A percentile compares a stretch with the other conserved stretches of the same genome.
These are phyloP conservation scores for Dromius quadrimaculatus DNA, from an alignment of 2,888 invertebrate species.

Conservation along the genomic window DNA sequence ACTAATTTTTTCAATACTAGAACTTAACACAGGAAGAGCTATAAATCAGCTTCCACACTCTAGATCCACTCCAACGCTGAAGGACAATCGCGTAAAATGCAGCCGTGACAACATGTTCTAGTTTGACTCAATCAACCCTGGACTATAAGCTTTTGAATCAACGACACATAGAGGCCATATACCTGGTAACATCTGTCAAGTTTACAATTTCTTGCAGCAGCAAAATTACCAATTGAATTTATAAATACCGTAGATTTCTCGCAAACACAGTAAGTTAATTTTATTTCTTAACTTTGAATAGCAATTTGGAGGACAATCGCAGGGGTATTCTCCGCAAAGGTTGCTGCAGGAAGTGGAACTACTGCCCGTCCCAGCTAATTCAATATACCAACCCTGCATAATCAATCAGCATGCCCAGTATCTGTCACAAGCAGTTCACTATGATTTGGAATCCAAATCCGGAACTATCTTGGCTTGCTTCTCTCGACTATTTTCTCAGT, in stretches of 20 bases:
- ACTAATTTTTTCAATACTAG: too few relatives aligned
- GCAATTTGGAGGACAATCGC: constrained; percentile 30
- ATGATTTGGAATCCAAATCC: constrained; percentile 24
- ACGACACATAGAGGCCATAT: too few relatives aligned
- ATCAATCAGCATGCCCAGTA: constrained; percentile 32
- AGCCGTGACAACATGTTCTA: too few relatives aligned
- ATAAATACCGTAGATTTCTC: constrained; percentile 37
- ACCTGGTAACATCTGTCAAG: too few relatives aligned
- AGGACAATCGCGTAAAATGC: too few relatives aligned
- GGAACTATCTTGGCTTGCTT: constrained; percentile 33
- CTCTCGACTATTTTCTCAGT: neutral
- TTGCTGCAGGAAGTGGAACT: neutral
- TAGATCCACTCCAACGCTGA: too few relatives aligned
- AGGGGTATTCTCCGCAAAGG: constrained; percentile 1
- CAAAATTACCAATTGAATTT: constrained; percentile 34
- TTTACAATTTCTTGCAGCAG: neutral
- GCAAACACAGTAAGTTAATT: constrained; percentile 5
- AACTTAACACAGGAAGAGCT: too few relatives aligned
- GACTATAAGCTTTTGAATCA: too few relatives aligned
- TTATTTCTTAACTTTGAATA: constrained; percentile 39
- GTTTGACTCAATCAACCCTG: too few relatives aligned
- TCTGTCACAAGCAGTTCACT: constrained; percentile 33
- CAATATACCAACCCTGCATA: constrained; percentile 38
- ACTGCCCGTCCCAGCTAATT: constrained; percentile 27
- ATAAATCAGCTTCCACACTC: too few relatives aligned